Evolutionary conservation across 2,888 invertebrate species (phyloP), one percentile per base, ranked within the genome.

Genomic region (Phengaris alcon): DNA sequence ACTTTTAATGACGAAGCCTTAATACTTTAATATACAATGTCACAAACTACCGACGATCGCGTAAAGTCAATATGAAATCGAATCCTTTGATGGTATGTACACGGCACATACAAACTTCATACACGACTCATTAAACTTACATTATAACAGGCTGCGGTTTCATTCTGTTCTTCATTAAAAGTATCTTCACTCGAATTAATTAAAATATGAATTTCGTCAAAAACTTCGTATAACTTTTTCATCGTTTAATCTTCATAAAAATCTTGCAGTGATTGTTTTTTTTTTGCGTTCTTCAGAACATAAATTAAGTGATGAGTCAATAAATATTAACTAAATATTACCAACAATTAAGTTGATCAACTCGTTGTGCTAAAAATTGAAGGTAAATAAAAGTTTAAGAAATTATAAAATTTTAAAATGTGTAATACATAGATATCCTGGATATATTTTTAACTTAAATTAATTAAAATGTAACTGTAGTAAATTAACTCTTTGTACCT

Each of bases 181-280:
- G 64, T 48, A 48, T 64, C 64, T 64, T 2, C 64, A 12, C 64
- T 64, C 2, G 13, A 64, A 64, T 13, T 64, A 64, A 64, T 64
- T 64, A 64, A 64, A 64, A 64, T 64, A 10, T 52, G 52, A 52
- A 48, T 10, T 52, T 52, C 10, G 52, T 9, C 5, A 59, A 64
- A 35, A 10, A 13, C 54, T 54, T 13, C 64, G 35, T 44, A 12
- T 6, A 64, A 64, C 64, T 44, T 64, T 64, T 64, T 64, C 64
- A 44, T 64, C 64, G 64, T 64, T 64, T 64, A 64, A 64, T 64
- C 13, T 64, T 64, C 64, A 64, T 64, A 13, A 64, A 64, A 64
- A 44, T 59, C 22, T 59, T 64, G 12, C 35, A 64, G 64, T 64
- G 64, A 64, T 64, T 64, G 35, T 64, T 64, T 64, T 64, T 10